Base-by-base conservation (phyloP, 2,888 invertebrate species). In the Nyleta sp. region DNA sequence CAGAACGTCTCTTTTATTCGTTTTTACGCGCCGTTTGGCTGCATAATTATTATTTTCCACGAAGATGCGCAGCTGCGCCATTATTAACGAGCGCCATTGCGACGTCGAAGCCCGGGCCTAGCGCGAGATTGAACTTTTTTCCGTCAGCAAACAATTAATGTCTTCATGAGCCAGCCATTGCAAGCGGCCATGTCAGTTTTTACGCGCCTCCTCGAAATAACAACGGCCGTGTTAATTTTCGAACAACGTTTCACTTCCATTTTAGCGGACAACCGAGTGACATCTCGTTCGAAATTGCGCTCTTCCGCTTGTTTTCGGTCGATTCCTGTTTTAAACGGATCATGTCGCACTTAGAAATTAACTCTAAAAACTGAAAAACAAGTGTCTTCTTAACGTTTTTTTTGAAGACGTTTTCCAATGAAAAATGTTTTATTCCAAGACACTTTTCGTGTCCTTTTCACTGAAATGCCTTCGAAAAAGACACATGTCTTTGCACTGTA, bases 11-110 rank as follows among this genome's bases (percentile, higher is more conserved):
- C 70, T 59, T 70, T 65, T 71, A 70, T 59, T 77, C 40, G 57
- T 71, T 77, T 77, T 77, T 73, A 64, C 33, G 20, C 81, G 82
- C 82, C 81, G 80, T 83, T 84, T 78, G 78, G 80, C 84, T 80
- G 82, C 83, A 85, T 84, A 84, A 86, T 83, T 83, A 86, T 87
- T 82, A 87, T 86, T 84, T 84, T 67, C 44, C 50, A 48, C 83
- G 60, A 71, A 82, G 80, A 82, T 80, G 53, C 59, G 80, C 84
- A 83, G 85, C 80, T 83, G 84, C 83, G 80, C 78, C 81, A 82
- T 86, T 81, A 82, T 87, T 84, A 85, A 72, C 74, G 64, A 78
- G 68, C 80, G 74, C 70, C 76, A 73, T 72, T 60, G 70, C 74
- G 40, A 79, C 52, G 53, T 71, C 48, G 40, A 46, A 22, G 18